These are phyloP conservation scores for Arremon brunneinucha DNA, from an alignment of 2,797 vertebrate genomes.

Conservation along the genomic window DNA sequence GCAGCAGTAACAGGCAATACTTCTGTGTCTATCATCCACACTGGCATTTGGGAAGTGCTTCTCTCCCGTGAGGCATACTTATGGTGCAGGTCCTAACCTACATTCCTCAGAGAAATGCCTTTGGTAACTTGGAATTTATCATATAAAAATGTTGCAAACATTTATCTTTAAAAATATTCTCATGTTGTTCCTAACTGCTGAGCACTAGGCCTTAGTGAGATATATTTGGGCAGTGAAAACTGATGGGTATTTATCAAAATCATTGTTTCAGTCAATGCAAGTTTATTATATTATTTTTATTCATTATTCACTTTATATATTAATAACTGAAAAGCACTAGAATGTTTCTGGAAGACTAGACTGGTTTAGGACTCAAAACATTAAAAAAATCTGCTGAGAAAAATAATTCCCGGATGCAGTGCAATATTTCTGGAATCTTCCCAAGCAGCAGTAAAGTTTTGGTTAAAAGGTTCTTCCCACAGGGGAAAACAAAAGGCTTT, in stretches of 20 bases:
- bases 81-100: neutral
- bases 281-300: neutral
- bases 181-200: neutral
- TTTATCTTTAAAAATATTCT: neutral
- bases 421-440: slow-evolving; percentile 34
- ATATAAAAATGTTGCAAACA: neutral
- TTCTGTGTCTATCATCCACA: neutral
- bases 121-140: neutral
- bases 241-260: neutral
- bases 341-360: neutral
- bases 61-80: neutral
- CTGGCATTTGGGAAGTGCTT: neutral
- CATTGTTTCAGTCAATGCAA: neutral
- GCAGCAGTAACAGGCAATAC: neutral
- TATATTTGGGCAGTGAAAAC: neutral
- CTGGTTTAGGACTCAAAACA: neutral
- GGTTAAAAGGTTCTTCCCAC: neutral
- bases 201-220: neutral
- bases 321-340: neutral
- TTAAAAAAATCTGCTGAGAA: neutral
- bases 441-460: slow-evolving; percentile 22
- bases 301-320: neutral
- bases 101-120: neutral
- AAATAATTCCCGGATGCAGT: slow-evolving; percentile 52
- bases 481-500: neutral